Base-by-base conservation (phyloP, 2,797 vertebrate genomes). In the Dendrocincla fuliginosa region DNA sequence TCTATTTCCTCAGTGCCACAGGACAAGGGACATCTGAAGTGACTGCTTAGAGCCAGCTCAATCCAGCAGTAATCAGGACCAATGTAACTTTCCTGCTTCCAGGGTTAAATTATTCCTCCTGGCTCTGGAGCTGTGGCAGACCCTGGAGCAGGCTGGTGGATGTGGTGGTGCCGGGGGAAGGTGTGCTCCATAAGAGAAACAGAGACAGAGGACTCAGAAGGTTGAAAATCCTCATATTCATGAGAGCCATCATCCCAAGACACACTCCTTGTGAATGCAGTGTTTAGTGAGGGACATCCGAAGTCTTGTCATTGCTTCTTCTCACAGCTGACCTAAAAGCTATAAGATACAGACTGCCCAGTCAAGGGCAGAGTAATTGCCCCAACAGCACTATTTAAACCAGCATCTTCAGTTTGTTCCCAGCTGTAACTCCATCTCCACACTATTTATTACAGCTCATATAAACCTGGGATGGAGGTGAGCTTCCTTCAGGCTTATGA, bases 241-340 rank as follows among this genome's bases (percentile, higher is more conserved):
- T 0, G 3, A 67, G 53, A 16, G 4, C 8, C 19, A 12, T 67
- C 16, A 39, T 53, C 32, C 50, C 23, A 20, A 64, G 27, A 30
- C 42, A 2, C 0, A 1, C 2, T 73, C 37, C 37, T 73, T 6
- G 15, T 65, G 50, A 25, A 33, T 53, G 24, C n/a, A 18, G 2
- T 71, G 22, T 76, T 82, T 52, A 50, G 18, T 30, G 35, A 16
- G 50, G 44, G 18, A 17, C 25, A 55, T 52, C 23, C 60, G 56
- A 89, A 89, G 87, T 49, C 25, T 23, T 56, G 22, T 57, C n/a
- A 24, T 28, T 69, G 8, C 23, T 77, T 41, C 46, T 73, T 82
- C 41, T 87, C 37, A 8, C 8, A 53, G 28, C 33, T 91, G 28
- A 6, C 23, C 19, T 41, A 32, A 67, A 92, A 76, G 35, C 41